Conservation (phyloP, 2,797 vertebrate genomes). For the Ciconia nigra region DNA sequence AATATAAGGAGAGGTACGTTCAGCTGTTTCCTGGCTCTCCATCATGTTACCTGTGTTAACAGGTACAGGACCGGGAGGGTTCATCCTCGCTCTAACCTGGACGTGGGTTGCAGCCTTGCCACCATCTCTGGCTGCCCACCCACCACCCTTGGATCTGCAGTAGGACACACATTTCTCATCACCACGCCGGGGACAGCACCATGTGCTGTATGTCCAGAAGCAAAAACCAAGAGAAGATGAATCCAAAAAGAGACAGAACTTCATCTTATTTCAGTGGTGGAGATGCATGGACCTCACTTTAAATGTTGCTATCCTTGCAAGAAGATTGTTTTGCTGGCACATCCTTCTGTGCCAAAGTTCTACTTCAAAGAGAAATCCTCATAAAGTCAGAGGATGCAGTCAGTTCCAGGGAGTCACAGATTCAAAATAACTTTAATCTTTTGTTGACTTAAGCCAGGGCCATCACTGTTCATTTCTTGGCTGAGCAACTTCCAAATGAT, state of each 20-base stretch:
- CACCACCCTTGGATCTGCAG: background rate
- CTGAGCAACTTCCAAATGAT: background rate
- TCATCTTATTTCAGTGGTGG: background rate
- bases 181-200: accelerated
- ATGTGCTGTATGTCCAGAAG: background rate
- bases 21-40: background rate
- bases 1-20: accelerated
- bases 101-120: background rate
- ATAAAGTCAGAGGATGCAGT: background rate
- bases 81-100: background rate
- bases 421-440: background rate
- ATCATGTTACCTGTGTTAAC: too few relatives aligned
- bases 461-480: background rate
- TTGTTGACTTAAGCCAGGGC: background rate
- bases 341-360: background rate
- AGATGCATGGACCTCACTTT: accelerated
- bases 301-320: background rate
- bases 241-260: background rate
- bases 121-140: background rate
- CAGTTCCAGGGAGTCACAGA: background rate
- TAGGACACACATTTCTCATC: accelerated
- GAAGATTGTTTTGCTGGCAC: background rate
- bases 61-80: background rate
- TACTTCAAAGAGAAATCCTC: background rate
- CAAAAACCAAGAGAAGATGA: background rate